These are phyloP conservation scores for Naso thynnoides DNA, from an alignment of 2,797 vertebrate genomes.

Conservation along the genomic window DNA sequence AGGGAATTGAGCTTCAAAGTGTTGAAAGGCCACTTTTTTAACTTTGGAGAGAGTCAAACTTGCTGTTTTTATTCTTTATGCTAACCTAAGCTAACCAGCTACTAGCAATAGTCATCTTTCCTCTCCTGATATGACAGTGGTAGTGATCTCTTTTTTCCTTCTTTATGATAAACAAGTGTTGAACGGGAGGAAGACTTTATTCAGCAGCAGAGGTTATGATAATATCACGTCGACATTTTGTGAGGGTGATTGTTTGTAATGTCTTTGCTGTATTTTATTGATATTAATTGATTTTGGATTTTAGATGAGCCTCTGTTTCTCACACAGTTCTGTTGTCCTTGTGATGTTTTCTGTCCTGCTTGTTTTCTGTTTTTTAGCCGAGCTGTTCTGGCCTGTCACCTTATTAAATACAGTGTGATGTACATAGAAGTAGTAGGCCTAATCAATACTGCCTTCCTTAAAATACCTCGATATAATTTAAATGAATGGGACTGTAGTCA, in stretches of 20 bases:
- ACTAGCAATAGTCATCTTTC: neutral
- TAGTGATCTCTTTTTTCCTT: neutral
- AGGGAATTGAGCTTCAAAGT: neutral
- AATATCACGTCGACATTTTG: neutral
- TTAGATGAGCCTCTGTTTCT: neutral
- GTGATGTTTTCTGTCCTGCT: neutral
- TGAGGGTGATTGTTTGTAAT: neutral
- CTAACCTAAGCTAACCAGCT: constrained; percentile 2
- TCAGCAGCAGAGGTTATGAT: neutral
- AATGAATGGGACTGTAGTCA: neutral
- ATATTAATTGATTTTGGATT: neutral
- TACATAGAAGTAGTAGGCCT: neutral
- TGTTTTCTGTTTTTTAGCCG: neutral
- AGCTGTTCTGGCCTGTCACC: neutral
- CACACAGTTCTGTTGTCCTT: neutral
- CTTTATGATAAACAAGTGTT: neutral
- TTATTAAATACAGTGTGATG: neutral
- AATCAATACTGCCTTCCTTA: neutral
- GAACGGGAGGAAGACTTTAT: too few relatives aligned
- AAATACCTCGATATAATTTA: neutral
- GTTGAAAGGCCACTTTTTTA: too few relatives aligned
- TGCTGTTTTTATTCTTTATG: neutral
- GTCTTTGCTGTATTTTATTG: neutral
- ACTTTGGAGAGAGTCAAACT: neutral
- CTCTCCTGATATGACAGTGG: neutral